These are phyloP conservation scores for Lasaia peninsularis DNA, from an alignment of 1,140 invertebrate genomes.

Conservation along the genomic window DNA sequence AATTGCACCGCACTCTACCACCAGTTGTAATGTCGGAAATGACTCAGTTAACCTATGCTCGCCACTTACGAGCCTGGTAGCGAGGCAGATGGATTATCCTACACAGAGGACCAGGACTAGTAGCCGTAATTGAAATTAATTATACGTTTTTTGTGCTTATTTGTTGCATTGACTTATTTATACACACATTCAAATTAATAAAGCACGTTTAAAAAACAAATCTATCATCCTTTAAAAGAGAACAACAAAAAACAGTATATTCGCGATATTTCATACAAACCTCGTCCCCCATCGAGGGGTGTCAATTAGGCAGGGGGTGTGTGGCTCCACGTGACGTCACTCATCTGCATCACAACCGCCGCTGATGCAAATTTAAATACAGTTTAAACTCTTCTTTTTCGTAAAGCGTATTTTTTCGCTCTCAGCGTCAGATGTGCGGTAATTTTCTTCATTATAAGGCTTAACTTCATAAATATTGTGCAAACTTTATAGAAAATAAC, in stretches of 20 bases:
- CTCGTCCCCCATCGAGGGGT: slow-evolving; percentile 22
- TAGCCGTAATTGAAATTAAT: no score
- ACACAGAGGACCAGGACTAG: no score
- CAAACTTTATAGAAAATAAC: background rate
- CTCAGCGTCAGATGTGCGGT: slow-evolving; percentile 10
- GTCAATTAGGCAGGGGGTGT: slow-evolving; percentile 46
- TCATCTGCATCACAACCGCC: slow-evolving; percentile 62
- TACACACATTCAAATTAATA: background rate
- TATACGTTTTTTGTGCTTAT: no score
- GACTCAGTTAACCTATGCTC: no score
- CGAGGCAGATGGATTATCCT: no score
- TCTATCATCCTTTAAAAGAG: background rate
- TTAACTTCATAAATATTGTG: background rate
- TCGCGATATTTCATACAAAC: background rate
- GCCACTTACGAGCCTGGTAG: no score
- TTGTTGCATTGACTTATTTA: slow-evolving; percentile 13
- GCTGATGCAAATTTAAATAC: slow-evolving; percentile 68
- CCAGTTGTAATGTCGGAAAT: no score
- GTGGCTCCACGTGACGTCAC: slow-evolving; percentile 61
- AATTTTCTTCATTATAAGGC: slow-evolving; percentile 5
- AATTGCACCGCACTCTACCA: no score
- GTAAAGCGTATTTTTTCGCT: slow-evolving; percentile 42
- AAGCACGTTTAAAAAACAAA: background rate
- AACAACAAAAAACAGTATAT: slow-evolving; percentile 1
- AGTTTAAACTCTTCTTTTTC: slow-evolving; percentile 64